phyloP scores from a whole-genome alignment of 2,888 invertebrate genomes.

The Encarsia formosa region DNA sequence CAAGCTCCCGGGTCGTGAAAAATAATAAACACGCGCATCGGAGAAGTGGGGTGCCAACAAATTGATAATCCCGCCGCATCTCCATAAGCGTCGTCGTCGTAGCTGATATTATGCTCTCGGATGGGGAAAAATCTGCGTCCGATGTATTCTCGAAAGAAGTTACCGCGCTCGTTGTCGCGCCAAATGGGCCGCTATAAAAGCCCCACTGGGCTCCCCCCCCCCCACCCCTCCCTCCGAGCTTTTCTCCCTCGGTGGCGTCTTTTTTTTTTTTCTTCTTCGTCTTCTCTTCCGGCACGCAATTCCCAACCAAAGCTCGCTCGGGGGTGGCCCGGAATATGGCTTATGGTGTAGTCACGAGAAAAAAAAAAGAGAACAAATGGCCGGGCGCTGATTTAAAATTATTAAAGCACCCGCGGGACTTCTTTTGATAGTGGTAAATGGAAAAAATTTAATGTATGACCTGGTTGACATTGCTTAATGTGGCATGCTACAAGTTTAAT shows the following conservation, averaged over 20 bases:
- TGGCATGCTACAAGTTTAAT: no score
- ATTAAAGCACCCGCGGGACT: not conserved
- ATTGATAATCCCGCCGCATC: constrained; percentile 50
- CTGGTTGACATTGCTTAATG: no score
- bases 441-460: no score
- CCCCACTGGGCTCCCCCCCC: constrained; percentile 24
- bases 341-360: not conserved
- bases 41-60: no score
- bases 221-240: not conserved
- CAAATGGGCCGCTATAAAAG: constrained; percentile 52
- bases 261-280: no score
- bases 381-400: not conserved
- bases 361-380: not conserved
- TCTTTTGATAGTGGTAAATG: no score
- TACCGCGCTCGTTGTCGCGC: constrained; percentile 51
- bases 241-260: no score
- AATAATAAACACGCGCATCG: constrained; percentile 34
- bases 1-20: constrained; percentile 4
- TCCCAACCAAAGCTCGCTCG: no score
- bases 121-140: constrained; percentile 23
- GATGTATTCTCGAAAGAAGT: constrained; percentile 38
- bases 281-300: no score
- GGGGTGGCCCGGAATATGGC: not conserved
- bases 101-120: not conserved
- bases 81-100: constrained; percentile 33